Base-by-base conservation (phyloP, 2,888 invertebrate genomes). In the Amphipyra tragopoginis region DNA sequence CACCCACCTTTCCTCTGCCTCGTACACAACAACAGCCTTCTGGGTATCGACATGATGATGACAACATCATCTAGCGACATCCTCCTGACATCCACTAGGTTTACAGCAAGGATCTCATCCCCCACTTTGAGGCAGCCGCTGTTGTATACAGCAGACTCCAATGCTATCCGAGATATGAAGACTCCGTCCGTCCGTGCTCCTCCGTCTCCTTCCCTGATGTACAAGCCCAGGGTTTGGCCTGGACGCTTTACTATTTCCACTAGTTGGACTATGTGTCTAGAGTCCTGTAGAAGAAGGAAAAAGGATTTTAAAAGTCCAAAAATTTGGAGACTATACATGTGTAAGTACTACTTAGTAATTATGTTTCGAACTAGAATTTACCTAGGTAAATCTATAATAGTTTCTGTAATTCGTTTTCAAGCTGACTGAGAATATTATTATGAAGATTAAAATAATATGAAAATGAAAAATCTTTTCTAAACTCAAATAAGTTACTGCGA, bases 51-150 rank as follows among this genome's bases (percentile, higher is more conserved):
- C 98, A 99, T 99, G 84, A 99, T 98, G 86, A 99, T 98, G 79
- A 99, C 99, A 72, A 99, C 99, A 92, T 99, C 99, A 92, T 99
- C 99, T 84, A 99, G 95, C 77, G 98, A 98, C 99, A 99, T 99
- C 85, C 98, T 97, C 73, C 98, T 97, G 78, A 99, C 99, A 90
- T 99, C 99, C 77, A 99, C 99, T 86, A 99, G 96, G 93, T 99
- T 99, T 62, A 99, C 99, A 39, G 99, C 99, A 81, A 99, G 95
- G 86, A 99, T 99, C 95, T 99, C 99, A 93, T 99, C 99, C 47
- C 99, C 99, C 52, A 99, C 99, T 95, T 98, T 97, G 72, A 99
- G 95, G 89, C 99, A 98, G 57, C 99, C 99, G 88, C 99, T 99
- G 94, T 99, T 98, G 93, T 99, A 99, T 44, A 99, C 99, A 38